These are phyloP conservation scores for Pelobates fuscus DNA, from an alignment of 2,113 vertebrate genomes.

Conservation along the genomic window DNA sequence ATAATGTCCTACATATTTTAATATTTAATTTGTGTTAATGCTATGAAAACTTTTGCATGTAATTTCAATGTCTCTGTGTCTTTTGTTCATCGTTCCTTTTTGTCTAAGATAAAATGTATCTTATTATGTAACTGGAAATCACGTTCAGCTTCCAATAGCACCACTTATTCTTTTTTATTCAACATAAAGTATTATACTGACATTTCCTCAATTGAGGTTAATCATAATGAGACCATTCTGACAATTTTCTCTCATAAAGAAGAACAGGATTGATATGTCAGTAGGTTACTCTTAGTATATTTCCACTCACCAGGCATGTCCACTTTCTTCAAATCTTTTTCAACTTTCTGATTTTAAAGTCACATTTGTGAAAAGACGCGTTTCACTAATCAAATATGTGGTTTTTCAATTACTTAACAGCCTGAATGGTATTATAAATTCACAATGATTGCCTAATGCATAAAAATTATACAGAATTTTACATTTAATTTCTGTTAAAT, in stretches of 20 bases:
- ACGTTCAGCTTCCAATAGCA: too few relatives aligned
- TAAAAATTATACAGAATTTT: conserved; percentile 14
- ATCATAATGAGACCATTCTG: background rate
- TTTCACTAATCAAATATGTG: conserved; percentile 21
- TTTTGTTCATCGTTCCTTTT: too few relatives aligned
- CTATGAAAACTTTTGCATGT: too few relatives aligned
- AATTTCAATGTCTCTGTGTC: too few relatives aligned
- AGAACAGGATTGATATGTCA: conserved; percentile 19
- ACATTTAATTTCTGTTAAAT: background rate
- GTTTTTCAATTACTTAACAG: conserved; percentile 36
- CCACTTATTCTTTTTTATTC: too few relatives aligned
- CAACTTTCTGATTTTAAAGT: conserved; percentile 19
- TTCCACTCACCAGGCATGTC: background rate
- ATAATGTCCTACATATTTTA: too few relatives aligned
- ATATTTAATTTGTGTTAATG: too few relatives aligned
- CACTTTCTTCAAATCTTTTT: conserved; percentile 24
- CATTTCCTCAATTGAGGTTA: too few relatives aligned
- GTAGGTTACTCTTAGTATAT: conserved; percentile 17
- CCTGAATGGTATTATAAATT: conserved; percentile 26
- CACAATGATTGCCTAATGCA: conserved; percentile 34
- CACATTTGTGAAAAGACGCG: too few relatives aligned
- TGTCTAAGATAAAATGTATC: too few relatives aligned
- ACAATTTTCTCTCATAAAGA: background rate
- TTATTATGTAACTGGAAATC: too few relatives aligned
- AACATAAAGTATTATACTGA: too few relatives aligned